These are phyloP conservation scores for Tetramorium bicarinatum DNA, from an alignment of 2,888 invertebrate genomes.

Conservation along the genomic window DNA sequence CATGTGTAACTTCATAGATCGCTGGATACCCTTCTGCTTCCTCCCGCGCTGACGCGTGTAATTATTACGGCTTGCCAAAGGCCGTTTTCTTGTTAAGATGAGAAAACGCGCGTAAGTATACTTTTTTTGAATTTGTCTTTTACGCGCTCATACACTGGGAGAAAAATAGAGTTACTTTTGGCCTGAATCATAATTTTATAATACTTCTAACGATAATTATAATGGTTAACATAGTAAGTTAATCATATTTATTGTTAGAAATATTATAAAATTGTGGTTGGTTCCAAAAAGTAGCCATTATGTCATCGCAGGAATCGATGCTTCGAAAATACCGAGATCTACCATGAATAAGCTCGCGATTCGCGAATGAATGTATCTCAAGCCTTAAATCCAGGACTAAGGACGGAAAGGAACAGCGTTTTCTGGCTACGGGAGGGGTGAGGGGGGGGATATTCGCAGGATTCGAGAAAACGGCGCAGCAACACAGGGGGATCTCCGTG, in stretches of 20 bases:
- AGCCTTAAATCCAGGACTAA: conserved; percentile 54
- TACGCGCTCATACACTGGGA: background rate
- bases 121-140: background rate
- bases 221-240: no score
- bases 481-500: conserved; percentile 49
- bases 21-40: conserved; percentile 11
- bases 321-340: background rate
- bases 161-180: no score
- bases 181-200: no score
- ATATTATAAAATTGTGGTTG: no score
- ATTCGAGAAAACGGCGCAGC: conserved; percentile 31
- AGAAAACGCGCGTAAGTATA: background rate
- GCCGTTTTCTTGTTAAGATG: conserved; percentile 35
- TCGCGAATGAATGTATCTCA: conserved; percentile 3
- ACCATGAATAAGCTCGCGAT: conserved; percentile 12
- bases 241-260: no score
- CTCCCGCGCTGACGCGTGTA: conserved; percentile 34
- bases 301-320: background rate
- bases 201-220: no score
- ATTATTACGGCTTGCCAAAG: conserved; percentile 27
- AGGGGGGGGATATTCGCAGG: background rate
- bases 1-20: conserved; percentile 37
- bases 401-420: conserved; percentile 37
- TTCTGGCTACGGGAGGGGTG: conserved; percentile 11
- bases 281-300: background rate